Evolutionary conservation across 1,140 invertebrate genomes (phyloP), one percentile per base, ranked within the genome.

Genomic region (Harpegnathos saltator): DNA sequence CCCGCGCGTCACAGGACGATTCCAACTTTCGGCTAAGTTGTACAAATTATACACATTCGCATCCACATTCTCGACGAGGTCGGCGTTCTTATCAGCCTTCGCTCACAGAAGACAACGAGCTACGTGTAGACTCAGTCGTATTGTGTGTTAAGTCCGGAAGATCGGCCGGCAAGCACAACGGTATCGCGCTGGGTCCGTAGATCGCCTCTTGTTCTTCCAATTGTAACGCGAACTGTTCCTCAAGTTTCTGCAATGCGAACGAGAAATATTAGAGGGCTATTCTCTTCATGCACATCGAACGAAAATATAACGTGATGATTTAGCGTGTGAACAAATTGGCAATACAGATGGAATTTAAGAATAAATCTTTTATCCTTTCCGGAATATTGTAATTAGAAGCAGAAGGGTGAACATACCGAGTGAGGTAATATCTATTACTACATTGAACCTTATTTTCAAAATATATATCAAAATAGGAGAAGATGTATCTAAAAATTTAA

Each of bases 171-270:
- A 97, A 93, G 78, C 95, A 94, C 85, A 95, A 93, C 73, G 94
- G 95, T 86, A 92, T 94, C 50, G 93, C 94, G 85, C 93, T 95
- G 82, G 95, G 95, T 0, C 95, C 95, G 86, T 96, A 98, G 88
- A 98, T 96, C 68, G 96, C 95, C 92, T 98, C 97, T 93, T 98
- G 97, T 89, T 98, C 97, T 90, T 97, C 97, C 82, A 97, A 93
- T 92, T 98, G 97, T 82, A 96, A 95, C 71, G 95, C 95, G 92
- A 98, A 98, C 89, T 97, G 97, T 91, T 98, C 97, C 94, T 98
- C 98, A 88, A 98, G 93, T 95, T 96, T 96, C 97, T 98, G 94
- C 24, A 95, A 94, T 19, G 19, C 17, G n/a, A 83, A 54, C 62
- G 19, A 56, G 5, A 17, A n/a, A n/a, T 1, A 26, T 82, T 63